Percentiles rank a stretch among this genome's conserved stretches.
Conservation (phyloP, 2,797 vertebrate species). For the Crossoptilon crossoptilon region DNA sequence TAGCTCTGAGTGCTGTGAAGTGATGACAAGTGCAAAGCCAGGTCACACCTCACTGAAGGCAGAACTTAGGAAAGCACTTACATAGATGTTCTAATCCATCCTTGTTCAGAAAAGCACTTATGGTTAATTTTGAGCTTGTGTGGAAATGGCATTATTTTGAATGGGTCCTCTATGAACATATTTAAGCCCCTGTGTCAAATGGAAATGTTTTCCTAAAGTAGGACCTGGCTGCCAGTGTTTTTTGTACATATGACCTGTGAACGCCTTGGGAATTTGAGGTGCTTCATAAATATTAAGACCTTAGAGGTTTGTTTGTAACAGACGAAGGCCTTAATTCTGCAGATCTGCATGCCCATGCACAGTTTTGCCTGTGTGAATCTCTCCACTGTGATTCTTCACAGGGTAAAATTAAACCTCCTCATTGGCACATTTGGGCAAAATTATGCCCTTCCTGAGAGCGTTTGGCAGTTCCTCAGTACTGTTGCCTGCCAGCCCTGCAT, state of each 20-base stretch:
- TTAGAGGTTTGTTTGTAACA: not conserved
- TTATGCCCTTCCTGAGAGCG: not conserved
- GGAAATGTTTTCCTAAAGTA: not conserved
- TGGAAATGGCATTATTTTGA: not conserved
- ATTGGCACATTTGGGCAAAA: not conserved
- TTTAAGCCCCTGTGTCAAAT: not conserved
- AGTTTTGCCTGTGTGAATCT: not conserved
- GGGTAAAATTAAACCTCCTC: not conserved
- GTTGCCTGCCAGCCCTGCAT: not conserved
- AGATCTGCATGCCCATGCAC: not conserved
- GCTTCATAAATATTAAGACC: not conserved
- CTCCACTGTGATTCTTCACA: not conserved
- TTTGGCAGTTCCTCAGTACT: not conserved
- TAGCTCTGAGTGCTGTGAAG: not conserved
- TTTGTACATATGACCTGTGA: not conserved
- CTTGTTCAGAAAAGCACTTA: not conserved
- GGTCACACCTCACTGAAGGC: not conserved
- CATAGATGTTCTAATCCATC: not conserved
- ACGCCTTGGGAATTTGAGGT: conserved; percentile 22
- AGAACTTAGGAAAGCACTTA: conserved; percentile 16
- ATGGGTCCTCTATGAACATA: not conserved
- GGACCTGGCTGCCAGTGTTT: not conserved
- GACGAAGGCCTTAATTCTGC: conserved; percentile 37
- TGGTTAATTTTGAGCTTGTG: not conserved
- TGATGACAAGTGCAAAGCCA: not conserved